Base-by-base conservation (phyloP, 1,140 invertebrate species). In the Sitobion miscanthi region DNA sequence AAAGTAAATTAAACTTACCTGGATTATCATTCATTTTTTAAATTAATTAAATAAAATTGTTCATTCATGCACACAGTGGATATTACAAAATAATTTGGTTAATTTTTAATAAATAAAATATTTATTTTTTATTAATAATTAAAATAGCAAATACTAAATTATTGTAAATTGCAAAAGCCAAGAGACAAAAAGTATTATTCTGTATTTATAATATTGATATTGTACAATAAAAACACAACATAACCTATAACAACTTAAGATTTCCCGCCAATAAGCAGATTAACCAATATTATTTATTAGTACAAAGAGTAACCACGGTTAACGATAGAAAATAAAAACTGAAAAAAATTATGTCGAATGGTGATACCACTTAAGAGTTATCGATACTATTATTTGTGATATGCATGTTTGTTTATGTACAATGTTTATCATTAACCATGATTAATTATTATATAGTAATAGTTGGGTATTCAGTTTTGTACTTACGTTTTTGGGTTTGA, bases 181-280 rank as follows among this genome's bases (percentile, higher is more conserved):
- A 77, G 30, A 30, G 25, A 7, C 57, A 25, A 3, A 62, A 69
- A 69, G 30, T n/a, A n/a, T 30, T 69, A 69, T 69, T 35, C 35
- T 35, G 35, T 35, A 35, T 35, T 69, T 30, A 69, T 35, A 82
- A 82, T 82, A 38, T 82, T 82, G 77, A 35, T 82, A 82, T 38
- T 82, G 4, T 30, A 47, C 9, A 47, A 52, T 47, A 88, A 90
- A 45, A 62, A 69, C 89, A 90, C 30, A 62, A 69, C 7, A 42
- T 90, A 90, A 90, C 89, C 89, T 62, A 30, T 20, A 62, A 90
- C 6, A 38, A 90, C 8, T 30, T 30, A 62, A 38, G 14, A 90
- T 90, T 90, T 90, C 89, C 89, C 89, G 89, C 89, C 89, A 90
- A 90, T 62, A 45, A 87, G 21, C 42, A 86, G 23, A 42, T 52